Evolutionary conservation across 1,140 invertebrate genomes (phyloP), one percentile per base, ranked within the genome.

Genomic region (Cydia pomonella): DNA sequence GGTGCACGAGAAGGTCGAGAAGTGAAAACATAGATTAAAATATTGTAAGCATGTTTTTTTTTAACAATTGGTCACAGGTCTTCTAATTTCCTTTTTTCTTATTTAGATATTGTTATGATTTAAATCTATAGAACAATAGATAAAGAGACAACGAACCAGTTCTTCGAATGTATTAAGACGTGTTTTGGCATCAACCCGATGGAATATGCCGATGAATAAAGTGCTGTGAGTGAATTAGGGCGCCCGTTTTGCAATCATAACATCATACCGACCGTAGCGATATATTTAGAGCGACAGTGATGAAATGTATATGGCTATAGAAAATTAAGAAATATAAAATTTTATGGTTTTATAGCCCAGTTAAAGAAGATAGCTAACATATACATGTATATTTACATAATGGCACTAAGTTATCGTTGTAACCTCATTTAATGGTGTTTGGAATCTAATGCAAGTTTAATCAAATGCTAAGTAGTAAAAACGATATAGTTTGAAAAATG

Each of bases 211-310:
- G 21, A 38, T 53, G n/a, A 73, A 73, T 18, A 16, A 41, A 38
- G 16, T 47, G 64, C 12, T 72, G 13, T 44, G 25, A 62, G 53
- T 64, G 29, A 59, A 23, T 59, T 59, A 59, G 53, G 53, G 21
- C 53, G 53, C 21, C 53, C 21, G 53, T 59, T 59, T 59, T 10
- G 53, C 53, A 59, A 59, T 59, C 53, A 59, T 59, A 59, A 59
- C 53, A 59, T 59, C 21, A 23, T 59, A 3, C 53, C 53, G 53
- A 59, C 18, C 53, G 53, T 59, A 23, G 53, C 21, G 18, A n/a
- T 59, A 23, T 59, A 59, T 59, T 59, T 59, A 59, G 53, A 59
- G 21, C 53, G 53, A 59, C 53, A 23, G 53, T 23, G 53, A 23
- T 23, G 53, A 59, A 59, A 59, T 59, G 21, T 23, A 18, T 23